Conservation (phyloP, 2,113 vertebrate species). For the Dermatemys mawii region DNA sequence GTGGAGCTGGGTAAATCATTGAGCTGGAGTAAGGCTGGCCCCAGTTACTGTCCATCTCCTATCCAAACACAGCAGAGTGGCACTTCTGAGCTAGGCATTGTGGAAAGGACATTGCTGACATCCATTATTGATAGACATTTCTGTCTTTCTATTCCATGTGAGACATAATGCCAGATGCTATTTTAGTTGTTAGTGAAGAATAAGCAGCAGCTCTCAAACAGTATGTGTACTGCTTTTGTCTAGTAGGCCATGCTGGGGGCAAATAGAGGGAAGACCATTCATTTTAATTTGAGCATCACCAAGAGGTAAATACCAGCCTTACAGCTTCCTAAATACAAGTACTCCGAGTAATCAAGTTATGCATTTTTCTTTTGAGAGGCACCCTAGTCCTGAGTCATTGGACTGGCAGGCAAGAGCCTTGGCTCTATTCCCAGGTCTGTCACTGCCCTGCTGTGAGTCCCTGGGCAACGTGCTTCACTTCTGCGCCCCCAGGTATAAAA, state of each 20-base stretch:
- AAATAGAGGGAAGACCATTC: neutral
- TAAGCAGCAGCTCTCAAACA: neutral
- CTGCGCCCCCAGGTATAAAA: neutral
- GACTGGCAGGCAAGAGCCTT: too few relatives aligned
- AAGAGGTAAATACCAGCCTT: neutral
- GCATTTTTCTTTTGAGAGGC: neutral
- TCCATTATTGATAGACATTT: neutral
- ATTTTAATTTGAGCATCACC: neutral
- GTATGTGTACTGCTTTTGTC: neutral
- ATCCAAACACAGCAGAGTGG: neutral
- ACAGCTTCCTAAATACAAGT: too few relatives aligned
- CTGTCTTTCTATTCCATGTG: neutral
- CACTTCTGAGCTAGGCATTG: neutral
- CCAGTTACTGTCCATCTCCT: neutral
- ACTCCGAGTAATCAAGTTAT: neutral
- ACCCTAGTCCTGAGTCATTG: neutral
- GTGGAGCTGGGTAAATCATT: neutral
- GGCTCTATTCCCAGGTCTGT: too few relatives aligned
- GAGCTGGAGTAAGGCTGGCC: accelerated
- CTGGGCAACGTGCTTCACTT: neutral
- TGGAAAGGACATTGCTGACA: neutral
- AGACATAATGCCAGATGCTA: neutral
- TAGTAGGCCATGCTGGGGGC: neutral
- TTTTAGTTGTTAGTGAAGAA: neutral
- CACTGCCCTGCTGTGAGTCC: neutral